phyloP scores from a whole-genome alignment of 2,797 vertebrate species.

The Siniperca scherzeri region DNA sequence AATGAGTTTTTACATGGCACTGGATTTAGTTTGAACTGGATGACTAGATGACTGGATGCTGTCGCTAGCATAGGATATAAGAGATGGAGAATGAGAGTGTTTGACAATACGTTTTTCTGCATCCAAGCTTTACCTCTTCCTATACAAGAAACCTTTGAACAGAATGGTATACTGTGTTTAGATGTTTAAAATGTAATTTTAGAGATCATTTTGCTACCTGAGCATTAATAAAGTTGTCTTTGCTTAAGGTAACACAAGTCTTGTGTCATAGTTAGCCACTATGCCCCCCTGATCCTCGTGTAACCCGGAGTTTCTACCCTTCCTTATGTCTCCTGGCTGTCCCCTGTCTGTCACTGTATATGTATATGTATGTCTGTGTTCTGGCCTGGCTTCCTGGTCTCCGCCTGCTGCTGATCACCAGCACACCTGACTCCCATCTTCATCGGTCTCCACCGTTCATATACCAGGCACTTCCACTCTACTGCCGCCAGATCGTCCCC shows the following conservation, averaged over 20 bases:
- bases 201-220: slow-evolving; percentile 82
- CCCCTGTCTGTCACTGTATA: too few relatives aligned
- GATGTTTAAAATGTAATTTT: slow-evolving; percentile 82
- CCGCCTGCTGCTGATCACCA: too few relatives aligned
- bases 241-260: slow-evolving; percentile 74
- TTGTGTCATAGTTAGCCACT: background rate
- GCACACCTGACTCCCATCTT: too few relatives aligned
- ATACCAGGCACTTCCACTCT: too few relatives aligned
- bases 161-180: slow-evolving; percentile 78
- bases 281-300: too few relatives aligned
- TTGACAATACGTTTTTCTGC: slow-evolving; percentile 63
- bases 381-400: too few relatives aligned
- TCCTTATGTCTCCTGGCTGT: too few relatives aligned
- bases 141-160: slow-evolving; percentile 65
- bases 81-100: slow-evolving; percentile 60
- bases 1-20: slow-evolving; percentile 62
- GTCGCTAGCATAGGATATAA: slow-evolving; percentile 51
- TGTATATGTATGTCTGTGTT: too few relatives aligned
- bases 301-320: too few relatives aligned
- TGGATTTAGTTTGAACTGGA: slow-evolving; percentile 75
- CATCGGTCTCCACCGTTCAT: too few relatives aligned
- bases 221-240: slow-evolving; percentile 85
- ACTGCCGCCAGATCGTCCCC: too few relatives aligned
- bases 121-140: slow-evolving; percentile 68
- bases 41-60: slow-evolving; percentile 76